Evolutionary conservation across 2,888 invertebrate genomes (phyloP), one percentile per base, ranked within the genome.

Genomic region (Papilio gigon): DNA sequence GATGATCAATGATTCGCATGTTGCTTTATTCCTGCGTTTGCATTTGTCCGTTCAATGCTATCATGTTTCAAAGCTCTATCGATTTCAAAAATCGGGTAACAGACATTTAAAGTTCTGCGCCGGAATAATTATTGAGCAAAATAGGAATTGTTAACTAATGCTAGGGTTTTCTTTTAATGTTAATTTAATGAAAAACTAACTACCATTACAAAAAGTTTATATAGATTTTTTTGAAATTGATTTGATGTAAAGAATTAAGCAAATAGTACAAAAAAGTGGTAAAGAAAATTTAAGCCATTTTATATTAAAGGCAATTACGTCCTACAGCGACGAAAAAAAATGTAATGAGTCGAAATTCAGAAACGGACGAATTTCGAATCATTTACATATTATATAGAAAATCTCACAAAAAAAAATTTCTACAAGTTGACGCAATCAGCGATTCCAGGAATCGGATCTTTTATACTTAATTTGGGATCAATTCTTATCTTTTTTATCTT

Each of bases 221-320:
- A n/a, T n/a, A n/a, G n/a, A n/a, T n/a, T n/a, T n/a, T n/a, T n/a
- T n/a, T n/a, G n/a, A n/a, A n/a, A n/a, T n/a, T 27, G 14, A 25
- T 12, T 27, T 4, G 2, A 25, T 50, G 12, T 25, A 14, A 50
- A 44, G 33, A 4, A 6, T 37, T 37, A n/a, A n/a, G n/a, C n/a
- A 33, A 33, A 33, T 33, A 5, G 33, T 5, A 33, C 8, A 5
- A 20, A 44, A 47, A 22, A 47, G 22, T 17, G n/a, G n/a, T 27
- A n/a, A 2, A n/a, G 2, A 27, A 30, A 4, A 9, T 53, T 53
- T 53, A 53, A n/a, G n/a, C 9, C 12, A n/a, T 25, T 27, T 53
- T 30, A 27, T n/a, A 53, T 53, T 30, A 53, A 17, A 56, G 30
- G 11, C 30, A 56, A 56, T 56, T 56, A 30, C 17, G 53, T 30